Evolutionary conservation across 2,113 vertebrate genomes (phyloP).

Genomic region (Thalassoma bifasciatum): DNA sequence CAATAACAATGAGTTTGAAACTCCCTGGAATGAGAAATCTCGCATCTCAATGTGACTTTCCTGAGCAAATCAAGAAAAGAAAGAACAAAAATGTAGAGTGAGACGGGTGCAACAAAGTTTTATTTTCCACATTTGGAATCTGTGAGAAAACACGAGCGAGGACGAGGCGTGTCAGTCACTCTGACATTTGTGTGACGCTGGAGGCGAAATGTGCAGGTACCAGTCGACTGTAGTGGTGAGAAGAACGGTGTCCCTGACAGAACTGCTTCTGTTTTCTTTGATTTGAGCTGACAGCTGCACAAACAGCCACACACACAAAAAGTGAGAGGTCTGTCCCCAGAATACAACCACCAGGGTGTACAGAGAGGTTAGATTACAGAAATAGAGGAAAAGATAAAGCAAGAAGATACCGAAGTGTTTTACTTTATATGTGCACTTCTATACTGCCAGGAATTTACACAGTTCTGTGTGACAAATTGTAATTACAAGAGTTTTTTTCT

Average conservation of each 20-base stretch:
- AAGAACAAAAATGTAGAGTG: constrained; percentile 2
- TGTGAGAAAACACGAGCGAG: constrained; percentile 28
- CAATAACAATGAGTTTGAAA: no score
- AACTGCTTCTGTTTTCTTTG: constrained; percentile 16
- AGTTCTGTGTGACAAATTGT: neutral
- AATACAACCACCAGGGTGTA: neutral
- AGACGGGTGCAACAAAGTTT: neutral
- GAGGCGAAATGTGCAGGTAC: constrained; percentile 41
- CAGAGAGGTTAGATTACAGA: constrained; percentile 6
- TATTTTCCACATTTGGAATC: constrained; percentile 29
- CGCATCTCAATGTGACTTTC: neutral
- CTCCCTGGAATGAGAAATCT: neutral
- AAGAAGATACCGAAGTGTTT: constrained; percentile 7
- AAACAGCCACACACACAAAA: constrained; percentile 3
- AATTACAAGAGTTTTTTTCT: neutral
- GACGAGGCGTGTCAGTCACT: constrained; percentile 6
- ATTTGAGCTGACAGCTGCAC: constrained; percentile 57
- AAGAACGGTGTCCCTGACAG: constrained; percentile 27
- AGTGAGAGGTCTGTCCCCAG: constrained; percentile 41
- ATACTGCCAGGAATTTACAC: neutral
- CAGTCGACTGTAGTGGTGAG: constrained; percentile 25
- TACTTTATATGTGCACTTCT: neutral
- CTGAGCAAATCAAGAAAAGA: neutral
- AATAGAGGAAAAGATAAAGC: no score
- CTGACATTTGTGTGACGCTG: constrained; percentile 60